These are phyloP conservation scores for Chrysogorgia sp. DNA, from an alignment of 92 coral and sea anemone species.

Conservation along the genomic window DNA sequence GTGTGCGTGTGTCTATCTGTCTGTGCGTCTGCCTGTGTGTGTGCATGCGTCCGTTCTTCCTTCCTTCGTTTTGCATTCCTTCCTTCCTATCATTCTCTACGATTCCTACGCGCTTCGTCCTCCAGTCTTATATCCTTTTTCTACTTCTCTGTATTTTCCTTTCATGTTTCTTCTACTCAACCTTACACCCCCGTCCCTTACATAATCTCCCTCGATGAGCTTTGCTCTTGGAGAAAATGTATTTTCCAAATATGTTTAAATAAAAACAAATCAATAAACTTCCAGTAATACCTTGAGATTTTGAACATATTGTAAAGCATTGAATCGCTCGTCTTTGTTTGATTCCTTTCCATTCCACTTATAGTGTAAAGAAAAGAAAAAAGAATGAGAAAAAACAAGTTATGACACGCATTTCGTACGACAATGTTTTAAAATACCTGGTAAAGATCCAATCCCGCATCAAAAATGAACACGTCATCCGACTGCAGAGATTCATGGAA, in stretches of 20 bases:
- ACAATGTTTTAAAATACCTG: slow-evolving; percentile 64
- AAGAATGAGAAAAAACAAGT: not conserved
- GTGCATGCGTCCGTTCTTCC: too few species aligned
- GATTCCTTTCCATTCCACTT: slow-evolving; percentile 80
- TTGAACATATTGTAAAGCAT: slow-evolving; percentile 63
- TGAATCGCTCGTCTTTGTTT: slow-evolving; percentile 73
- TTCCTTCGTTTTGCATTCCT: too few species aligned
- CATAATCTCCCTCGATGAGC: too few species aligned
- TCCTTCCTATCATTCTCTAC: too few species aligned
- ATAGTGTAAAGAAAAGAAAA: slow-evolving; percentile 1
- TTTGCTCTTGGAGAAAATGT: too few species aligned
- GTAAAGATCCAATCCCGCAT: slow-evolving; percentile 68
- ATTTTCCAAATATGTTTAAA: not conserved
- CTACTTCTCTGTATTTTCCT: too few species aligned
- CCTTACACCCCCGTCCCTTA: too few species aligned
- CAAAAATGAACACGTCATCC: slow-evolving; percentile 85
- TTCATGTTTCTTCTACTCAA: too few species aligned
- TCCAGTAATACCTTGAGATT: slow-evolving; percentile 59
- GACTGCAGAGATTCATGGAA: slow-evolving; percentile 19
- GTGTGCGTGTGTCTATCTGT: too few species aligned
- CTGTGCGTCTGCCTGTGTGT: too few species aligned
- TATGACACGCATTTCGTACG: not conserved
- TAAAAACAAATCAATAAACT: not conserved
- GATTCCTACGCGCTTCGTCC: too few species aligned
- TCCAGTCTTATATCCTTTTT: too few species aligned